Evolutionary conservation across 2,888 invertebrate genomes (phyloP).

Genomic region (Andrena bucephala): DNA sequence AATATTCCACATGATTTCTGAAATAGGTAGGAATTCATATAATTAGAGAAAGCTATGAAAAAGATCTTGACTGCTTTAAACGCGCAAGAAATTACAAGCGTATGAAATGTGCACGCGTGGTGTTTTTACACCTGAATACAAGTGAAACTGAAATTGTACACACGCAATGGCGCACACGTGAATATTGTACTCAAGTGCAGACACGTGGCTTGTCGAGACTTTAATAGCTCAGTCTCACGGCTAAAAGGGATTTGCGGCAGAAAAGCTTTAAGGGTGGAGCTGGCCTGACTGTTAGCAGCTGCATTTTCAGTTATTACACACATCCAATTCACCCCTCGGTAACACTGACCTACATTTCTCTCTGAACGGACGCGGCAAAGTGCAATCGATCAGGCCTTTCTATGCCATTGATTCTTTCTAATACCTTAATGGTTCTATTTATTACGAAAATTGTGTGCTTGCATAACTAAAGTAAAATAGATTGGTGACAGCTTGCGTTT

Average conservation of each 20-base stretch:
- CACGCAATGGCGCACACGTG: constrained; percentile 41
- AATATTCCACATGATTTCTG: too few relatives aligned
- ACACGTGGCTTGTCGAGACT: constrained; percentile 59
- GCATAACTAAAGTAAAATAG: neutral
- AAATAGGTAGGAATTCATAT: too few relatives aligned
- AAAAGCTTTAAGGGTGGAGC: constrained; percentile 52
- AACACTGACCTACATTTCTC: constrained; percentile 70
- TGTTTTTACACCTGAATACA: constrained; percentile 26
- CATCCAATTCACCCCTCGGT: constrained; percentile 56
- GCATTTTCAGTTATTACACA: constrained; percentile 52
- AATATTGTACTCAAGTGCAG: constrained; percentile 39
- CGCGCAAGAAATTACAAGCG: neutral
- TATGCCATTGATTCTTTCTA: constrained; percentile 26
- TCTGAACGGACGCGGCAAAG: constrained; percentile 18
- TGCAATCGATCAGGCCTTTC: constrained; percentile 46
- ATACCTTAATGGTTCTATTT: neutral
- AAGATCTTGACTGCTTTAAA: too few relatives aligned
- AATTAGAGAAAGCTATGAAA: too few relatives aligned
- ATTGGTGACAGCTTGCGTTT: neutral
- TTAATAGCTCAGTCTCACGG: constrained; percentile 57
- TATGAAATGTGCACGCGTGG: neutral
- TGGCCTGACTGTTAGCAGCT: constrained; percentile 56
- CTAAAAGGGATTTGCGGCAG: constrained; percentile 58
- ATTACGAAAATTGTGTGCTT: neutral
- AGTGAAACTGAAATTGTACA: constrained; percentile 25